A percentile compares a stretch with the other conserved stretches of the same genome.
These are phyloP conservation scores for Struthidea cinerea DNA, from an alignment of 2,113 vertebrate genomes.

Conservation along the genomic window DNA sequence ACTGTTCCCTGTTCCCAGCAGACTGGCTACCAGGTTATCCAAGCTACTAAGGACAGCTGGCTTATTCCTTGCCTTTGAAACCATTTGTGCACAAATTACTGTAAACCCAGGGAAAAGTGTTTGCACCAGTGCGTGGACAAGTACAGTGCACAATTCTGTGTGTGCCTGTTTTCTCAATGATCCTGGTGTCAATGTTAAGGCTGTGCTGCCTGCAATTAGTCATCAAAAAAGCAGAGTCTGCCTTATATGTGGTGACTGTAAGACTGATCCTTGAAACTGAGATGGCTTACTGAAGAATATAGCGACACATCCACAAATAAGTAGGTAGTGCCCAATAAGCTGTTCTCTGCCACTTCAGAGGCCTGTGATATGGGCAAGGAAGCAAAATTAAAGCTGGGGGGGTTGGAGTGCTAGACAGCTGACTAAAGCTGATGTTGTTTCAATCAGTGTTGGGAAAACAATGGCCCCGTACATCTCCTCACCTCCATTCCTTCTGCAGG, in stretches of 20 bases:
- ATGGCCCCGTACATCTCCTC: rapidly evolving
- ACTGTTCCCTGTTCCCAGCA: neutral
- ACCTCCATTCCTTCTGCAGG: neutral
- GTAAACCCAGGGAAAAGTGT: neutral
- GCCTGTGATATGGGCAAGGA: neutral
- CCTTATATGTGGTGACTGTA: neutral
- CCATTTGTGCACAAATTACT: neutral
- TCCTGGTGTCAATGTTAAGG: neutral
- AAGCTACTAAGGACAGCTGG: neutral
- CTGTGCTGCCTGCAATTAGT: neutral
- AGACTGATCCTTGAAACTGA: neutral
- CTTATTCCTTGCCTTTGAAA: neutral
- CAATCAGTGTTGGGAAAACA: neutral
- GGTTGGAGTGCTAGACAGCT: neutral
- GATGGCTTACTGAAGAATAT: neutral
- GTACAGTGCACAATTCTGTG: neutral
- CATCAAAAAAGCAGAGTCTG: neutral
- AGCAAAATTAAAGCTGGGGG: neutral
- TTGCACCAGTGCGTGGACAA: neutral
- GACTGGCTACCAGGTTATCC: neutral
- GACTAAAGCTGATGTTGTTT: neutral
- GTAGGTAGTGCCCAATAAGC: neutral
- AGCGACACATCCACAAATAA: neutral
- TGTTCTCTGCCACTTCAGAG: neutral
- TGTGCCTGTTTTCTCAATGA: neutral